These are phyloP conservation scores for Pangasius krempfi DNA, from an alignment of 2,797 vertebrate species.

Conservation along the genomic window DNA sequence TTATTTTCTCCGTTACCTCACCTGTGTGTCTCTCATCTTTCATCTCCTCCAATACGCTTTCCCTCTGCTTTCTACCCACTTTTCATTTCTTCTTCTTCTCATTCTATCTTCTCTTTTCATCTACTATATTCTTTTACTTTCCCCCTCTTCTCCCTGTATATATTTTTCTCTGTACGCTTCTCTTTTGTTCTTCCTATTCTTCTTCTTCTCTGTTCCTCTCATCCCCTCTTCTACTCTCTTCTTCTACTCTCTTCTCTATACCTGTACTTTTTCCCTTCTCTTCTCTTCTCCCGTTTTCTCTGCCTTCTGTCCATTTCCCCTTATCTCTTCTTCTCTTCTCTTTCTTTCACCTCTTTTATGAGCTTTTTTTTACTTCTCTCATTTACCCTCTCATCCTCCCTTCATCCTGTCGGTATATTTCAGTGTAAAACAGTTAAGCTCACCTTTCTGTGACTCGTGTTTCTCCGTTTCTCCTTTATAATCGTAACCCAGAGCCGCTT, in stretches of 20 bases:
- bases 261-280: background rate
- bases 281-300: background rate
- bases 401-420: background rate
- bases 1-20: background rate
- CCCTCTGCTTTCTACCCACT: background rate
- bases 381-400: background rate
- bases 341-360: too few relatives aligned
- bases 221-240: background rate
- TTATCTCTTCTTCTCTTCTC: background rate
- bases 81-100: background rate
- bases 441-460: conserved; percentile 82
- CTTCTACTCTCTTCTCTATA: background rate
- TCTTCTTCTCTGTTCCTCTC: background rate
- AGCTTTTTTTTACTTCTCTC: background rate
- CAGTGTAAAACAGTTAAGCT: background rate
- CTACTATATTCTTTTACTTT: background rate
- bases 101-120: background rate
- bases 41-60: background rate
- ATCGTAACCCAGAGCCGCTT: conserved; percentile 71
- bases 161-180: too few relatives aligned
- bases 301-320: background rate
- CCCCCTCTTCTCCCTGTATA: too few relatives aligned
- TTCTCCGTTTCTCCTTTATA: conserved; percentile 78
- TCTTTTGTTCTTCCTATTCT: background rate
- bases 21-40: background rate